These are phyloP conservation scores for Phaetusa simplex DNA, from an alignment of 2,113 vertebrate genomes.

Conservation along the genomic window DNA sequence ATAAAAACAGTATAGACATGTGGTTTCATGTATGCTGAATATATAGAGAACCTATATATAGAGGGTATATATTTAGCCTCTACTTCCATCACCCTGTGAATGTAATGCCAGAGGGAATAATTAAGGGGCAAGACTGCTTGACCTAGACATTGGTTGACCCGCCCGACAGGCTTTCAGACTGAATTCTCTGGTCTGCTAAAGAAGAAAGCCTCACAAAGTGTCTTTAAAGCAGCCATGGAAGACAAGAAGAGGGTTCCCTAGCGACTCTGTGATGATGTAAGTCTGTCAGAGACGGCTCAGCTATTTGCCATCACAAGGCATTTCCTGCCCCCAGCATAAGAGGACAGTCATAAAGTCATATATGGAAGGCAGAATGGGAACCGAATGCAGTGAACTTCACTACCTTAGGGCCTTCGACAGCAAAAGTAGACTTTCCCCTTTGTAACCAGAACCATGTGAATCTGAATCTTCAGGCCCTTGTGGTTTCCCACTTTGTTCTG, in stretches of 20 bases:
- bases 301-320: conserved; percentile 38
- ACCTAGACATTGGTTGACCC: conserved; percentile 38
- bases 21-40: background rate
- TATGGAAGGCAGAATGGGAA: background rate
- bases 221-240: conserved; percentile 58
- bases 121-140: conserved; percentile 59
- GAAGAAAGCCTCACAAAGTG: conserved; percentile 59
- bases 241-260: conserved; percentile 39
- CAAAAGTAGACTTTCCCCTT: background rate
- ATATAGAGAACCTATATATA: conserved; percentile 19
- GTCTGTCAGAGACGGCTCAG: conserved; percentile 47
- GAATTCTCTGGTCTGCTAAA: conserved; percentile 54
- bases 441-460: background rate
- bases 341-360: conserved; percentile 23
- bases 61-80: conserved; percentile 41
- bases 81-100: conserved; percentile 45
- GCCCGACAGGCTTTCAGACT: conserved; percentile 40
- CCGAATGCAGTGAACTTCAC: background rate
- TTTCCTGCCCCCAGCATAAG: conserved; percentile 17
- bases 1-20: background rate
- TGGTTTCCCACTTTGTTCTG: conserved; percentile 7
- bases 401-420: background rate
- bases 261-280: conserved; percentile 11
- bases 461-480: conserved; percentile 1
- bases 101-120: conserved; percentile 56